A percentile compares a stretch with the other conserved stretches of the same genome.
Conservation (phyloP, 2,113 vertebrate species). For the Emydocephalus ijimae region DNA sequence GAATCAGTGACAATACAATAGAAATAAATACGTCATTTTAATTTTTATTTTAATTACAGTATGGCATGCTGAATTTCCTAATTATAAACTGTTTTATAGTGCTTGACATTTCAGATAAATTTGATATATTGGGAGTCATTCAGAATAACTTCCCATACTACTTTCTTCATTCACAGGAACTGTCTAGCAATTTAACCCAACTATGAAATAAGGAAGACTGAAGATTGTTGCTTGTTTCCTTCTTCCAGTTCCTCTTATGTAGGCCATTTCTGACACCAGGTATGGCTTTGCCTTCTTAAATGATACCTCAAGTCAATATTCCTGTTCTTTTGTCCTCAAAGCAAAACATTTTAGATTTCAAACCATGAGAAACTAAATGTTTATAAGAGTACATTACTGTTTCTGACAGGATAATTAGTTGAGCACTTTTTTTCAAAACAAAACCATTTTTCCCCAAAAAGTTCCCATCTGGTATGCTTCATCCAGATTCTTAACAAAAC, state of each 20-base stretch:
- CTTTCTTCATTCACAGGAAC: neutral
- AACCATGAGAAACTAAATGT: slow-evolving; percentile 45
- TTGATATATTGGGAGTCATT: neutral
- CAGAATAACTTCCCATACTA: neutral
- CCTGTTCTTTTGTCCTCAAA: slow-evolving; percentile 32
- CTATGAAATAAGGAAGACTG: neutral
- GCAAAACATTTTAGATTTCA: neutral
- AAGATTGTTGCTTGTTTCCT: neutral
- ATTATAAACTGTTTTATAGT: neutral
- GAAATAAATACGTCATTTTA: neutral
- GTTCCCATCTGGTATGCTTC: slow-evolving; percentile 24
- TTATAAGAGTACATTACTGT: neutral
- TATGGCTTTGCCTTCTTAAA: neutral
- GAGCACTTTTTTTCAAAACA: neutral
- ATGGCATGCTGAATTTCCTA: neutral
- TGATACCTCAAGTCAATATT: slow-evolving; percentile 3
- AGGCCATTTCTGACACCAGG: neutral
- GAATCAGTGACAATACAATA: neutral
- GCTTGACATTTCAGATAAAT: neutral
- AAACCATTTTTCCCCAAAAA: neutral
- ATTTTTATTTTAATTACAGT: neutral
- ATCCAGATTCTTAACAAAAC: slow-evolving; percentile 30
- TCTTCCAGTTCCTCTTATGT: neutral
- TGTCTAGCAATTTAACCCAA: neutral
- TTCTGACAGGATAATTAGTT: neutral